These are phyloP conservation scores for Archaeoteleia sp. DNA, from an alignment of 2,888 invertebrate genomes.

Conservation along the genomic window DNA sequence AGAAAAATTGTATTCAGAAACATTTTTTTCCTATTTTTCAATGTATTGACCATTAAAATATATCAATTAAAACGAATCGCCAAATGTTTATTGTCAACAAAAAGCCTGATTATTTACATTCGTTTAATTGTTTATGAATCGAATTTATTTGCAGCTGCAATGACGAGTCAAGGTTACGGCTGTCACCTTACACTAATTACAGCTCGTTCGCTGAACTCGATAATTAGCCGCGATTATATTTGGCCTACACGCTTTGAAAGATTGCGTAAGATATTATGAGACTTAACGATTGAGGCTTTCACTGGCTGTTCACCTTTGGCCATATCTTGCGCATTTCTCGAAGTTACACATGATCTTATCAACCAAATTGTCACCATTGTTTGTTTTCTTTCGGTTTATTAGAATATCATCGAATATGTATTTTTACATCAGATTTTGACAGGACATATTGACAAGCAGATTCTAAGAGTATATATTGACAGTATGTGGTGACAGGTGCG, in stretches of 20 bases:
- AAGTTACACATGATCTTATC: constrained; percentile 27
- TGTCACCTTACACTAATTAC: constrained; percentile 33
- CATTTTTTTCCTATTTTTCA: too few relatives aligned
- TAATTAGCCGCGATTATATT: constrained; percentile 33
- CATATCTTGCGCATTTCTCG: constrained; percentile 27
- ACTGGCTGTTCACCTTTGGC: constrained; percentile 69
- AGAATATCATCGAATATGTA: too few relatives aligned
- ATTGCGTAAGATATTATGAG: constrained; percentile 38
- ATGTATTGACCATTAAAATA: too few relatives aligned
- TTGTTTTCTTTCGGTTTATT: too few relatives aligned
- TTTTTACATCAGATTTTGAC: too few relatives aligned
- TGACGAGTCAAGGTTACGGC: constrained; percentile 24
- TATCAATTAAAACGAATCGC: too few relatives aligned
- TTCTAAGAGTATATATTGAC: too few relatives aligned
- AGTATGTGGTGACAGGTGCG: too few relatives aligned
- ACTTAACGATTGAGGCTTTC: constrained; percentile 69
- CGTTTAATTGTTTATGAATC: constrained; percentile 24
- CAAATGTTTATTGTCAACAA: too few relatives aligned
- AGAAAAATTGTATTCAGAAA: too few relatives aligned
- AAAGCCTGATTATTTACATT: too few relatives aligned
- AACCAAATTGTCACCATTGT: constrained; percentile 48
- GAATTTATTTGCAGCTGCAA: constrained; percentile 10
- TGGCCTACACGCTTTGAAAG: constrained; percentile 31
- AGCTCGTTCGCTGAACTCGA: constrained; percentile 20
- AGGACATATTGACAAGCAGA: too few relatives aligned